Evolutionary conservation across 2,113 vertebrate species (phyloP).

Genomic region (Oreotrochilus melanogaster): DNA sequence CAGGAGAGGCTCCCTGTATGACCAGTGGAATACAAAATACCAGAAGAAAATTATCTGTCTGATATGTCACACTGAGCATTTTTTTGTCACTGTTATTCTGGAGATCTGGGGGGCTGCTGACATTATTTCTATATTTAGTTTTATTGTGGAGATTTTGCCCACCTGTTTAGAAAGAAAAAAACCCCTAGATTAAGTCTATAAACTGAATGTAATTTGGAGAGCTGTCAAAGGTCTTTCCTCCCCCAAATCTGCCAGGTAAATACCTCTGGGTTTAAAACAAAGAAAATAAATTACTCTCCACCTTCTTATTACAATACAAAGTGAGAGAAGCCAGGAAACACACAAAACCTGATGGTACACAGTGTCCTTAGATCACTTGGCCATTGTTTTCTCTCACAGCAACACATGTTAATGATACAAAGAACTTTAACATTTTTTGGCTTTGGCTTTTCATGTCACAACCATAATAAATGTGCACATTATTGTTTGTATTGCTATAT

Average conservation of each 20-base stretch:
- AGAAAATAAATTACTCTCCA: slow-evolving; percentile 32
- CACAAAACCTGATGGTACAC: slow-evolving; percentile 67
- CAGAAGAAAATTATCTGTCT: neutral
- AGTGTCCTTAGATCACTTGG: slow-evolving; percentile 61
- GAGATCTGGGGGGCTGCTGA: neutral
- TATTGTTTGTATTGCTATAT: slow-evolving; percentile 58
- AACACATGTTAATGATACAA: slow-evolving; percentile 55
- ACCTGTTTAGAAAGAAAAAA: neutral
- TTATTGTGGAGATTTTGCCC: neutral
- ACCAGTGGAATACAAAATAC: neutral
- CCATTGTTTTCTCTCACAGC: slow-evolving; percentile 52
- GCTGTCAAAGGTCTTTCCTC: slow-evolving; percentile 13
- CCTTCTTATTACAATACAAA: slow-evolving; percentile 67
- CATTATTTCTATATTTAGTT: neutral
- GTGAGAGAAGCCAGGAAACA: slow-evolving; percentile 62
- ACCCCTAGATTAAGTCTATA: neutral
- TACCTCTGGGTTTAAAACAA: slow-evolving; percentile 46
- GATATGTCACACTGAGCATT: neutral
- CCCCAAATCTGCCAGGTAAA: slow-evolving; percentile 27
- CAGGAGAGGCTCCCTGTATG: accelerated
- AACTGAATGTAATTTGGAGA: neutral
- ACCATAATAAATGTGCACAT: slow-evolving; percentile 49
- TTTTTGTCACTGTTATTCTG: neutral
- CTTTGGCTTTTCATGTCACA: slow-evolving; percentile 55
- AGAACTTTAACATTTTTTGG: slow-evolving; percentile 52